phyloP scores from a whole-genome alignment of 2,888 invertebrate genomes.

The Papilio protenor region DNA sequence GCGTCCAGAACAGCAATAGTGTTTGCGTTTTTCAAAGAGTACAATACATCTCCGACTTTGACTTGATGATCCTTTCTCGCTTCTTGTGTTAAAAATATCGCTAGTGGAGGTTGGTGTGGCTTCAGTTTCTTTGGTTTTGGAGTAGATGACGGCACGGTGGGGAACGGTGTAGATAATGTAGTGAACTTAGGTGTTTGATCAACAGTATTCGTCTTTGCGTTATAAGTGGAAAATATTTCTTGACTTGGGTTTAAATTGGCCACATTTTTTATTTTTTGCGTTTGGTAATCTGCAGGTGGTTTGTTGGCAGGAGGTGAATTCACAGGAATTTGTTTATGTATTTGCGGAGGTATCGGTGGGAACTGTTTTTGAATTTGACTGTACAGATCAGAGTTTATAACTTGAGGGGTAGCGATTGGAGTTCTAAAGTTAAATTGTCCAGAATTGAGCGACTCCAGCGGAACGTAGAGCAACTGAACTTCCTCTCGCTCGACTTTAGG shows the following conservation, averaged over 20 bases:
- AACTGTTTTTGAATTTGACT: constrained; percentile 62
- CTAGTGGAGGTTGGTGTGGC: constrained; percentile 93
- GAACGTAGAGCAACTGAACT: constrained; percentile 92
- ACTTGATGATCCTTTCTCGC: constrained; percentile 77
- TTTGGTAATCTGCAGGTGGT: constrained; percentile 62
- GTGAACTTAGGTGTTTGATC: constrained; percentile 74
- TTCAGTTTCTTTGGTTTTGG: constrained; percentile 85
- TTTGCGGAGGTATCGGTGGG: constrained; percentile 51
- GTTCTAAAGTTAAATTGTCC: constrained; percentile 75
- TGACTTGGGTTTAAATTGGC: constrained; percentile 62
- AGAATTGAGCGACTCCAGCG: constrained; percentile 88
- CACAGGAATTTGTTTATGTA: constrained; percentile 58
- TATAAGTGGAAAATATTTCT: constrained; percentile 70
- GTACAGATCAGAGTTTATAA: constrained; percentile 67
- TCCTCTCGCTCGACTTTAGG: constrained; percentile 84
- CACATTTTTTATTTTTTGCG: constrained; percentile 57
- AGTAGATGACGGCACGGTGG: constrained; percentile 65
- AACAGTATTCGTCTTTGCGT: constrained; percentile 58
- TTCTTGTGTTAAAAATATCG: constrained; percentile 89
- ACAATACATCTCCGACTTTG: constrained; percentile 88
- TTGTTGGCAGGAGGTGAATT: constrained; percentile 45
- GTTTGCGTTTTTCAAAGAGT: constrained; percentile 87
- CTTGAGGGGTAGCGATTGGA: constrained; percentile 61
- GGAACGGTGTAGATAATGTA: constrained; percentile 69
- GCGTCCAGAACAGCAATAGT: constrained; percentile 91